phyloP scores from a whole-genome alignment of 1,140 invertebrate genomes.

The Tachypleus tridentatus region DNA sequence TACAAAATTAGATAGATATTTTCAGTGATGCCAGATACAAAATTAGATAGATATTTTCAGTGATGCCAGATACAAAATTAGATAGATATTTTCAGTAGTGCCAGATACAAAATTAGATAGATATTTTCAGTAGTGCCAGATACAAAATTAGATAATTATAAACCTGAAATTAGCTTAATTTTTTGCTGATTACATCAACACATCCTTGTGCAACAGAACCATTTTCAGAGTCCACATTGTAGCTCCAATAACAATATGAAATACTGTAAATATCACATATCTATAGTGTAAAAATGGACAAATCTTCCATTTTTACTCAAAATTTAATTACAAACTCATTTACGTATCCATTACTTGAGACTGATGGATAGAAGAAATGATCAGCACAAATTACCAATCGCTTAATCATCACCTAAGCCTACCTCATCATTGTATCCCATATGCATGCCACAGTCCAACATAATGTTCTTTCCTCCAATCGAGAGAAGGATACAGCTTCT shows the following conservation, averaged over 20 bases:
- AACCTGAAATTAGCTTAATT: slow-evolving; percentile 4
- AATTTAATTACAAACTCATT: too few relatives aligned
- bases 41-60: slow-evolving; percentile 12
- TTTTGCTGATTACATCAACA: background rate
- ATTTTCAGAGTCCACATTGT: too few relatives aligned
- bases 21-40: slow-evolving; percentile 4
- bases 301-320: too few relatives aligned
- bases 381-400: too few relatives aligned
- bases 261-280: too few relatives aligned
- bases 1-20: slow-evolving; percentile 20
- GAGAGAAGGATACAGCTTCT: slow-evolving; percentile 92
- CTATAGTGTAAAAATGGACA: too few relatives aligned
- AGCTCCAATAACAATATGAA: too few relatives aligned
- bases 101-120: slow-evolving; percentile 17
- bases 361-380: too few relatives aligned
- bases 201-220: too few relatives aligned
- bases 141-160: slow-evolving; percentile 19
- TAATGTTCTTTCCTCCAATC: slow-evolving; percentile 97
- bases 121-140: background rate
- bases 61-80: slow-evolving; percentile 13
- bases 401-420: slow-evolving; percentile 12
- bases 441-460: slow-evolving; percentile 99
- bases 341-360: too few relatives aligned
- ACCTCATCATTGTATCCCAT: slow-evolving; percentile 98
- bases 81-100: background rate